phyloP scores from a whole-genome alignment of 1,140 invertebrate genomes.

The Radopholus similis region DNA sequence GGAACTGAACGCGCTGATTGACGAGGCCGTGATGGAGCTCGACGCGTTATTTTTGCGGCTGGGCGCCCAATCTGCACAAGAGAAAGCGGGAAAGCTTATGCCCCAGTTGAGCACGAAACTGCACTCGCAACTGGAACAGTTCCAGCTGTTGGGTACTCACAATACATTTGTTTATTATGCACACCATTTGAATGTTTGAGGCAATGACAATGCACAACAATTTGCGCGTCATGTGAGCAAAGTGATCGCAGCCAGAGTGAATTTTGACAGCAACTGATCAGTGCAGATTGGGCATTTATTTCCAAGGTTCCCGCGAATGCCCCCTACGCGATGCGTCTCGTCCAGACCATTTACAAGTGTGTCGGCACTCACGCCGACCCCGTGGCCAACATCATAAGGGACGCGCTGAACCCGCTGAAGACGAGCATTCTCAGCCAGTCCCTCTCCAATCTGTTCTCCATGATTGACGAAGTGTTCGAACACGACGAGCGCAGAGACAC shows the following conservation, averaged over 20 bases:
- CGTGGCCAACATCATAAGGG: constrained; percentile 29
- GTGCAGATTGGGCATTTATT: background rate
- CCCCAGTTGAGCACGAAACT: constrained; percentile 36
- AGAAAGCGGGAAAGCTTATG: constrained; percentile 30
- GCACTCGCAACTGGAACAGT: constrained; percentile 52
- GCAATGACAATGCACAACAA: constrained; percentile 36
- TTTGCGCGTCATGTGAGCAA: constrained; percentile 43
- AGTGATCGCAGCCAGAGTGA: constrained; percentile 34
- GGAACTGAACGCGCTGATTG: constrained; percentile 39
- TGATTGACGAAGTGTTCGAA: constrained; percentile 48
- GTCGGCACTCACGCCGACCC: constrained; percentile 36
- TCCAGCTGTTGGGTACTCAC: constrained; percentile 43
- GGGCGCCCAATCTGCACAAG: constrained; percentile 14
- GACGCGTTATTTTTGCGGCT: constrained; percentile 47
- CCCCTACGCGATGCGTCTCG: constrained; percentile 43
- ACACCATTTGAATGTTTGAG: too few relatives aligned
- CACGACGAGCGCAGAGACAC: constrained; percentile 32
- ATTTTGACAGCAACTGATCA: background rate
- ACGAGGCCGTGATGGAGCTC: constrained; percentile 40
- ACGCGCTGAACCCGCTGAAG: constrained; percentile 52
- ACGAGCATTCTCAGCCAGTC: constrained; percentile 48
- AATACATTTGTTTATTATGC: background rate
- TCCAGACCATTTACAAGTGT: constrained; percentile 46
- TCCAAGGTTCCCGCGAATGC: constrained; percentile 37
- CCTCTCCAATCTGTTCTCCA: constrained; percentile 31